Evolutionary conservation across 1,140 invertebrate species (phyloP), one percentile per base, ranked within the genome.

Genomic region (Drosophila mojavensis): DNA sequence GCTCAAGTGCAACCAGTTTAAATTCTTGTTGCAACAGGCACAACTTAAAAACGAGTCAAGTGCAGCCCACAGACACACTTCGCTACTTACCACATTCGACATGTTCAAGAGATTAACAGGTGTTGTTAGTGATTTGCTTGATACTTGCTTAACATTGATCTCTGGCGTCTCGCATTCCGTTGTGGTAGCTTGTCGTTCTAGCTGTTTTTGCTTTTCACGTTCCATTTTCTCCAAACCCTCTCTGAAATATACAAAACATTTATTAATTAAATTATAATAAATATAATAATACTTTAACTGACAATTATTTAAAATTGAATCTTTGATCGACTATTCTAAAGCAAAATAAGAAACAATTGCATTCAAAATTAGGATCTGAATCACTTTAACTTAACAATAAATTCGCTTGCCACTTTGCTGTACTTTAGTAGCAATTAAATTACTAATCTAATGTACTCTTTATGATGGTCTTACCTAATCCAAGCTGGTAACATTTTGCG

Each of bases 141-240:
- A 88, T 88, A 88, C 83, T 88, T 88, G 83, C 83, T 80, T 88
- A 88, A 88, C 73, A 69, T 89, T 73, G 55, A 59, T 62, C 30
- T 39, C 68, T 39, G 67, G 47, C 7, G 64, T 36, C 11, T 65
- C 33, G 1, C 11, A 13, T 28, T 74, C 60, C 48, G 94, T 79
- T 94, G 94, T 86, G 95, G 53, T 94, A 77, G 95, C 93, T 83
- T 97, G 79, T 11, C 73, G 95, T 91, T 98, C 97, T 71, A 97
- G 93, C 79, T 97, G 97, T 82, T 96, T 97, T 83, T 96, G 95
- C 92, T 99, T 99, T 78, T 99, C 98, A 54, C 96, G 94, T 93
- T 99, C 98, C 97, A 99, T 99, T 94, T 99, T 99, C 92, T 99
- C 98, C 65, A 99, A 93, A 39, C 98, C 94, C 93, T 81, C 91